phyloP scores from a whole-genome alignment of 2,113 vertebrate genomes.

The Silurus asotus region DNA sequence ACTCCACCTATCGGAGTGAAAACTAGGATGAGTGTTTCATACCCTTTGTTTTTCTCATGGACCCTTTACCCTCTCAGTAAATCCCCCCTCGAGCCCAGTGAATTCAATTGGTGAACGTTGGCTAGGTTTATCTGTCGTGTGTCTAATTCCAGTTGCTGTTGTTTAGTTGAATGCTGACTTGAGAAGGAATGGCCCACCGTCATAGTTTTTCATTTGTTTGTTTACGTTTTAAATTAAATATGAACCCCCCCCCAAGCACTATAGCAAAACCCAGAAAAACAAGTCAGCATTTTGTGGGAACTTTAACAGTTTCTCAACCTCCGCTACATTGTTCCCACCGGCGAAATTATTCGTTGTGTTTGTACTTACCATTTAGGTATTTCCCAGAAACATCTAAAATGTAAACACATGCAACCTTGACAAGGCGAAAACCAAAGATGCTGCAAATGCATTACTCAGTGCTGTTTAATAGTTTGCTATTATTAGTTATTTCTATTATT shows the following conservation, averaged over 20 bases:
- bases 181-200: neutral
- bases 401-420: neutral
- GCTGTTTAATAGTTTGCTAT: neutral
- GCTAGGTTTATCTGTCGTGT: neutral
- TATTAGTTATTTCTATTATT: constrained; percentile 13
- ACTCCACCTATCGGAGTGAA: constrained; percentile 36
- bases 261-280: neutral
- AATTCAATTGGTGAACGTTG: constrained; percentile 22
- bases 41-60: constrained; percentile 13
- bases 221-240: neutral
- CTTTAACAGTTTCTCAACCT: neutral
- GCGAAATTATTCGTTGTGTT: neutral
- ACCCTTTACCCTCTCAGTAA: neutral
- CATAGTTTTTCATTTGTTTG: neutral
- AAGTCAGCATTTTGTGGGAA: neutral
- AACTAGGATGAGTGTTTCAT: constrained; percentile 23
- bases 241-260: neutral
- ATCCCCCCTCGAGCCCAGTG: neutral
- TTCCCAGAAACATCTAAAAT: neutral
- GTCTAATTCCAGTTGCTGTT: neutral
- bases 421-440: neutral
- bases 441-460: neutral
- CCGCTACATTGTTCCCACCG: neutral
- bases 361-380: neutral
- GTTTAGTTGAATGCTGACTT: neutral